phyloP scores from a whole-genome alignment of 1,140 invertebrate genomes.

The Drosophila persimilis region DNA sequence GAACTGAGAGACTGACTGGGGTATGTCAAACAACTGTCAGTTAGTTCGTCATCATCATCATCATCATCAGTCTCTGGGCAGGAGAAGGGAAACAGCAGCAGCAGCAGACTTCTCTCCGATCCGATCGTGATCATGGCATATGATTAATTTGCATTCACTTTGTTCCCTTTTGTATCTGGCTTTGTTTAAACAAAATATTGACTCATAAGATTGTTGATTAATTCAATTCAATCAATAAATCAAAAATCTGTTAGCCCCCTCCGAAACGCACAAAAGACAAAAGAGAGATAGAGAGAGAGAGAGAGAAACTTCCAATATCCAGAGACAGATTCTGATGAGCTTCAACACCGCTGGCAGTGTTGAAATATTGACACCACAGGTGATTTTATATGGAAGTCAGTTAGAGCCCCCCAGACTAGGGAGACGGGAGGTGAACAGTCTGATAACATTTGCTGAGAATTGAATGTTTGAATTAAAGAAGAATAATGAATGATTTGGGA shows the following conservation, averaged over 20 bases:
- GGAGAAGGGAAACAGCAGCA: conserved; percentile 1
- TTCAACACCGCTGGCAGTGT: conserved; percentile 79
- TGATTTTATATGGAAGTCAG: conserved; percentile 74
- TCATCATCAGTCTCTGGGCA: conserved; percentile 31
- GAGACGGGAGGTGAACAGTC: conserved; percentile 18
- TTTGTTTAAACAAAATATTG: conserved; percentile 77
- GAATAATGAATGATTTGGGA: conserved; percentile 30
- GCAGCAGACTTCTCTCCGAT: conserved; percentile 42
- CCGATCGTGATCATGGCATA: conserved; percentile 52
- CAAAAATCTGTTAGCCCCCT: conserved; percentile 55
- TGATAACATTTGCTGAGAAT: conserved; percentile 2
- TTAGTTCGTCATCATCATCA: conserved; percentile 73
- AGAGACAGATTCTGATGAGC: conserved; percentile 57
- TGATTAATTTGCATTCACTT: conserved; percentile 77
- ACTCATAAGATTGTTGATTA: conserved; percentile 78
- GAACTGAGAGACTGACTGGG: conserved; percentile 60
- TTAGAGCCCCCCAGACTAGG: conserved; percentile 7
- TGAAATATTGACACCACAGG: conserved; percentile 82
- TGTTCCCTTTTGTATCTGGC: conserved; percentile 37
- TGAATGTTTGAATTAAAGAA: conserved; percentile 12
- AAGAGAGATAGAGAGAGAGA: neutral
- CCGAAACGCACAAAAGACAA: neutral
- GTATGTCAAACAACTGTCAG: conserved; percentile 80
- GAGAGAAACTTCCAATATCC: conserved; percentile 26
- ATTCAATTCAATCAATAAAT: conserved; percentile 78